Base-by-base conservation (phyloP, 2,797 vertebrate genomes). In the Poecilia wingei region DNA sequence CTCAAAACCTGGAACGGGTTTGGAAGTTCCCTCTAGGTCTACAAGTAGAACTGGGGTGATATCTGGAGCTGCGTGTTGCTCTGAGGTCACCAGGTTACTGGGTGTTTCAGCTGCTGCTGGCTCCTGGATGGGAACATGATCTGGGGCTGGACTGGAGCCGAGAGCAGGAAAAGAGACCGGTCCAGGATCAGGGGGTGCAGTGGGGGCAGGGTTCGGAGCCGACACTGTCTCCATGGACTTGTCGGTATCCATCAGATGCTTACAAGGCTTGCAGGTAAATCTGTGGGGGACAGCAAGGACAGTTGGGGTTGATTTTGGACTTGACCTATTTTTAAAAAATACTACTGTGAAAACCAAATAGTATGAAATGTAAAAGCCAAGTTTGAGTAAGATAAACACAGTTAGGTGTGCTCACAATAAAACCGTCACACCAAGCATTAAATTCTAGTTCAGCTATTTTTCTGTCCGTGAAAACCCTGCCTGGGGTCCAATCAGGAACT, bases 241-340 rank as follows among this genome's bases (percentile, higher is more conserved):
- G 78, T 84, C 89, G 9, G 92, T 91, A 69, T 92, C 93, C 92
- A 94, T 94, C 39, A 53, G 61, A 77, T 91, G 79, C 83, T 81
- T 31, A 77, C 22, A 79, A 85, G 74, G 84, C 72, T 76, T 82
- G 91, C 94, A 95, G 94, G 93, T 83, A 80, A 87, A 89, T 82
- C 92, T 94, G 81, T 28, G 64, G 18, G n/a, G 3, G 18, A 73
- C 57, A 87, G 2, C 25, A 84, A 4, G 13, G 13, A 3, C 28
- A 83, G 45, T 79, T 2, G 84, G 47, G 45, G 5, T 22, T 82
- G 1, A 59, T 64, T 79, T 1, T 20, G 31, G 9, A 25, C 5
- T 31, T 47, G 2, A 68, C 36, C 5, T 49, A 81, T 7, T 28
- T 57, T 22, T 2, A 20, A 41, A 39, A 72, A 51, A 51, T 22